A percentile compares a stretch with the other conserved stretches of the same genome.
Conservation (phyloP, 2,113 vertebrate genomes). For the Burhinus oedicnemus region DNA sequence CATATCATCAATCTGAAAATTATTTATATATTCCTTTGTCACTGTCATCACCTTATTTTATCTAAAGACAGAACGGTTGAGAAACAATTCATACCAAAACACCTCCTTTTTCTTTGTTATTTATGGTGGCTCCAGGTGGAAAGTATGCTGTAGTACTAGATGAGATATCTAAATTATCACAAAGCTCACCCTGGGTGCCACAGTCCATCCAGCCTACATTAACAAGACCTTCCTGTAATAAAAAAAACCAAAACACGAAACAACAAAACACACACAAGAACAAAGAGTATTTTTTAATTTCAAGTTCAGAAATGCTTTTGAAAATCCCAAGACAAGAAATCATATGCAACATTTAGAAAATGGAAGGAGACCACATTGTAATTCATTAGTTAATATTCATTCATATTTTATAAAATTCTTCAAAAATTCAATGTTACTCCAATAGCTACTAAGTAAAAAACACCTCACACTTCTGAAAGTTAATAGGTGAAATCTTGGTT, state of each 20-base stretch:
- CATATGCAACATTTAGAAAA: background rate
- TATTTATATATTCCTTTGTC: background rate
- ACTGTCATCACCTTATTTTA: background rate
- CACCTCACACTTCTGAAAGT: background rate
- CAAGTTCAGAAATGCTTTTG: background rate
- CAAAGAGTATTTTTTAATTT: background rate
- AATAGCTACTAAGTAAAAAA: background rate
- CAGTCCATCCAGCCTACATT: slow-evolving; percentile 97
- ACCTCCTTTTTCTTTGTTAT: slow-evolving; percentile 78
- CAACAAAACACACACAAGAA: background rate
- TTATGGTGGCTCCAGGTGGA: slow-evolving; percentile 89
- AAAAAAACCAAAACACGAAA: background rate
- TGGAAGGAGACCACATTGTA: background rate
- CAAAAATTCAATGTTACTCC: background rate
- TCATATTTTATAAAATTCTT: background rate
- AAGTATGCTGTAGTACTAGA: slow-evolving; percentile 89
- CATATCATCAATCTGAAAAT: background rate
- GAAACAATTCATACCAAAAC: slow-evolving; percentile 84
- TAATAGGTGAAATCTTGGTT: background rate
- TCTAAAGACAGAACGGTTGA: background rate
- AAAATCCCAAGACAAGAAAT: background rate
- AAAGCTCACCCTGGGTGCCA: slow-evolving; percentile 84
- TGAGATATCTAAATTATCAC: slow-evolving; percentile 88
- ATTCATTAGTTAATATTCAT: background rate
- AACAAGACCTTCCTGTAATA: slow-evolving; percentile 88